Evolutionary conservation across 1,140 invertebrate genomes (phyloP).

Genomic region (Zaprionus camerounensis): DNA sequence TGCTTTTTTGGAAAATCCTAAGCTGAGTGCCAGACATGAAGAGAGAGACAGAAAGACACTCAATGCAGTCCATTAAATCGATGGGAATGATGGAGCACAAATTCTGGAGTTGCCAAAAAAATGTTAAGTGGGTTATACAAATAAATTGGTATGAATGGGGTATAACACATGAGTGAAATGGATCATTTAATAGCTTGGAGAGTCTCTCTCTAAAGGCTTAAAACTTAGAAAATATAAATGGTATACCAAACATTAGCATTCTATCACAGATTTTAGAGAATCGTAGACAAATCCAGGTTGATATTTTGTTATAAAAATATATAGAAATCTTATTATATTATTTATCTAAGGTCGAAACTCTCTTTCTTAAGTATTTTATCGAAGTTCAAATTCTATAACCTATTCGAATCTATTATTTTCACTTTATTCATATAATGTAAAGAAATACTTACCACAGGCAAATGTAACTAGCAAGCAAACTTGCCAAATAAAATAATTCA

Average conservation of each 20-base stretch:
- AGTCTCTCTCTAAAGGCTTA: too few relatives aligned
- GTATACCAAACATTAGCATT: too few relatives aligned
- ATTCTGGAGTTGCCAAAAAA: not conserved
- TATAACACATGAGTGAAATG: not conserved
- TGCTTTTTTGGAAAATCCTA: constrained; percentile 25
- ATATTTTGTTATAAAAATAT: too few relatives aligned
- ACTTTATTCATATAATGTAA: not conserved
- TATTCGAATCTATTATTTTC: too few relatives aligned
- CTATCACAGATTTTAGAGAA: too few relatives aligned
- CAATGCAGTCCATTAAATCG: not conserved
- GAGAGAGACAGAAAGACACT: not conserved
- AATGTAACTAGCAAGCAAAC: not conserved
- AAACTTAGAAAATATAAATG: too few relatives aligned
- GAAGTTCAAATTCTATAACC: too few relatives aligned
- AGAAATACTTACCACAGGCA: not conserved
- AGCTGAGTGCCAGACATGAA: not conserved
- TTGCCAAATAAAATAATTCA: not conserved
- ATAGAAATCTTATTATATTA: too few relatives aligned
- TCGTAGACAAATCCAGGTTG: too few relatives aligned
- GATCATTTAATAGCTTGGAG: too few relatives aligned
- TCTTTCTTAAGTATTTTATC: too few relatives aligned
- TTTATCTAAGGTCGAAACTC: too few relatives aligned
- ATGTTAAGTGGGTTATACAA: not conserved
- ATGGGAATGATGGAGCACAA: constrained; percentile 21
- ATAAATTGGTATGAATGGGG: not conserved